Percentiles rank a stretch among this genome's conserved stretches.
phyloP scores from a whole-genome alignment of 2,888 invertebrate genomes.

The Oligia fasciuncula region DNA sequence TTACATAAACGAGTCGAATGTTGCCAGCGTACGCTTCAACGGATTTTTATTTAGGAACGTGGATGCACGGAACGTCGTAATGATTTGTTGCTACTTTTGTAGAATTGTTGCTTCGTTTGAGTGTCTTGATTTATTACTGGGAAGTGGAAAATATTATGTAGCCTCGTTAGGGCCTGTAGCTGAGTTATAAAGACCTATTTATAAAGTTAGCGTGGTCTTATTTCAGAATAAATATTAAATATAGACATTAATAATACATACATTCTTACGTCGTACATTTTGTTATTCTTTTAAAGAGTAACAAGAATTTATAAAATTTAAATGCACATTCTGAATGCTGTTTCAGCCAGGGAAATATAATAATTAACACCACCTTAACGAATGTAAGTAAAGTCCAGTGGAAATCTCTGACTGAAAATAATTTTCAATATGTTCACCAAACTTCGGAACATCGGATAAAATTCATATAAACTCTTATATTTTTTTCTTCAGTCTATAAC shows the following conservation, averaged over 20 bases:
- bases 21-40: conserved; percentile 64
- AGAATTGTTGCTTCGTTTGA: conserved; percentile 59
- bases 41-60: conserved; percentile 61
- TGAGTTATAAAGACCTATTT: conserved; percentile 23
- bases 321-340: not conserved
- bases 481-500: conserved; percentile 25
- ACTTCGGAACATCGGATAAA: conserved; percentile 5
- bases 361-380: conserved; percentile 23
- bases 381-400: not conserved
- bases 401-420: not conserved
- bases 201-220: conserved; percentile 9
- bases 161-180: conserved; percentile 37
- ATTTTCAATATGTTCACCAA: conserved; percentile 6
- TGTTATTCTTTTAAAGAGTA: conserved; percentile 10
- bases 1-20: conserved; percentile 72
- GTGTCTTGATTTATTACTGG: conserved; percentile 50
- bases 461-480: conserved; percentile 13
- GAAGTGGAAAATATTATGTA: conserved; percentile 45
- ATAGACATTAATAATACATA: conserved; percentile 41
- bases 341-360: conserved; percentile 8
- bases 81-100: conserved; percentile 60
- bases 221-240: conserved; percentile 30
- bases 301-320: conserved; percentile 3
- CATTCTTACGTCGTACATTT: conserved; percentile 29
- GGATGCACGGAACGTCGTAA: conserved; percentile 57